Percentiles rank a stretch among this genome's conserved stretches.
Conservation (phyloP, 2,888 invertebrate genomes). For the Colletes collaris region DNA sequence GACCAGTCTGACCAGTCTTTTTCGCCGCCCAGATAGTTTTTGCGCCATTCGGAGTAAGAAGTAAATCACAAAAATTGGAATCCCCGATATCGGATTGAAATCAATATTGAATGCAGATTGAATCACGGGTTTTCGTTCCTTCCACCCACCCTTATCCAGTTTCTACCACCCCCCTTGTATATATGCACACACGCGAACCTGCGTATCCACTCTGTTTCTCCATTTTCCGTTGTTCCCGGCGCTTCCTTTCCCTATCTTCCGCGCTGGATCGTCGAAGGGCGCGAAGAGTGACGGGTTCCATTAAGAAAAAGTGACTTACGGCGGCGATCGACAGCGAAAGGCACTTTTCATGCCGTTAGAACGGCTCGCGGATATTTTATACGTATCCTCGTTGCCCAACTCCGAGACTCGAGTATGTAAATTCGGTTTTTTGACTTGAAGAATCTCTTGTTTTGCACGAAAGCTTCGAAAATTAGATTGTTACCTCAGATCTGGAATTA, state of each 20-base stretch:
- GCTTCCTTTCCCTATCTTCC: conserved; percentile 29
- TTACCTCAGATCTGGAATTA: conserved; percentile 1
- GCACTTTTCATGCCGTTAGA: conserved; percentile 67
- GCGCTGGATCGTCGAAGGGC: conserved; percentile 42
- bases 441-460: neutral
- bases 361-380: conserved; percentile 58
- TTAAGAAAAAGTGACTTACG: conserved; percentile 79
- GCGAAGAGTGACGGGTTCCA: conserved; percentile 75
- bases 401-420: conserved; percentile 11
- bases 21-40: conserved; percentile 49
- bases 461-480: neutral
- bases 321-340: conserved; percentile 75
- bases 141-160: conserved; percentile 33
- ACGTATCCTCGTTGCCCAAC: conserved; percentile 37
- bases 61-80: conserved; percentile 81
- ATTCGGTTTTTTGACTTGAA: neutral
- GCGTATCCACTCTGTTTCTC: conserved; percentile 47
- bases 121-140: conserved; percentile 68
- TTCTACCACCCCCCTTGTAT: conserved; percentile 24
- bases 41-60: conserved; percentile 69
- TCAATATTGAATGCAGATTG: conserved; percentile 82
- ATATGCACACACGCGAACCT: neutral
- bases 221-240: conserved; percentile 38
- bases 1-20: conserved; percentile 46
- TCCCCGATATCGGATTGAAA: conserved; percentile 79